Conservation (phyloP, 1,140 invertebrate species). For the Scaptomyza hsui region DNA sequence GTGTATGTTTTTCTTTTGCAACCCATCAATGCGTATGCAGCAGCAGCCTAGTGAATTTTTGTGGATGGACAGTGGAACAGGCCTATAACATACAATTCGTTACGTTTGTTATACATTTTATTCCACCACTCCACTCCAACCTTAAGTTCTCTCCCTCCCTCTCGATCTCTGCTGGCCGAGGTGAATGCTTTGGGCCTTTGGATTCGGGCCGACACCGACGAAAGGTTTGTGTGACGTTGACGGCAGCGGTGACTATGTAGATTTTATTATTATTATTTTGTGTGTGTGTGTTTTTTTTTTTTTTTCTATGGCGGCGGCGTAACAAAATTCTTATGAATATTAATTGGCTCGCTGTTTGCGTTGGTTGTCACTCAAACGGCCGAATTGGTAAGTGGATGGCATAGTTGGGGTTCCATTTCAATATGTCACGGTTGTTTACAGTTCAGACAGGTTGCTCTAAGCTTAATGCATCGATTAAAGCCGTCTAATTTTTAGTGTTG, state of each 20-base stretch:
- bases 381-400: slow-evolving; percentile 41
- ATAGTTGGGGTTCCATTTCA: slow-evolving; percentile 31
- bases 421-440: slow-evolving; percentile 38
- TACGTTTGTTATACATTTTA: slow-evolving; percentile 59
- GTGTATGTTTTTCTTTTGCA: not conserved
- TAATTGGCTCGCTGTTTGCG: slow-evolving; percentile 51
- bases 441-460: slow-evolving; percentile 29
- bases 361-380: slow-evolving; percentile 45
- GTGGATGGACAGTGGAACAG: slow-evolving; percentile 29
- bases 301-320: slow-evolving; percentile 31
- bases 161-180: slow-evolving; percentile 26
- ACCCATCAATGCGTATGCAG: slow-evolving; percentile 15
- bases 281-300: slow-evolving; percentile 2
- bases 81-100: slow-evolving; percentile 55
- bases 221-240: slow-evolving; percentile 38
- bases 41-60: slow-evolving; percentile 30
- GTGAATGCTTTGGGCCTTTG: slow-evolving; percentile 43
- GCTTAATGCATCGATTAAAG: slow-evolving; percentile 17
- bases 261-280: slow-evolving; percentile 44
- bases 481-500: not conserved
- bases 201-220: slow-evolving; percentile 23
- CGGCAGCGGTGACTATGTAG: slow-evolving; percentile 42
- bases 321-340: slow-evolving; percentile 62
- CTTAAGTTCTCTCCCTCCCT: not conserved
- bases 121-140: slow-evolving; percentile 31